Conservation (phyloP, 2,113 vertebrate species). For the Raphicerus campestris region DNA sequence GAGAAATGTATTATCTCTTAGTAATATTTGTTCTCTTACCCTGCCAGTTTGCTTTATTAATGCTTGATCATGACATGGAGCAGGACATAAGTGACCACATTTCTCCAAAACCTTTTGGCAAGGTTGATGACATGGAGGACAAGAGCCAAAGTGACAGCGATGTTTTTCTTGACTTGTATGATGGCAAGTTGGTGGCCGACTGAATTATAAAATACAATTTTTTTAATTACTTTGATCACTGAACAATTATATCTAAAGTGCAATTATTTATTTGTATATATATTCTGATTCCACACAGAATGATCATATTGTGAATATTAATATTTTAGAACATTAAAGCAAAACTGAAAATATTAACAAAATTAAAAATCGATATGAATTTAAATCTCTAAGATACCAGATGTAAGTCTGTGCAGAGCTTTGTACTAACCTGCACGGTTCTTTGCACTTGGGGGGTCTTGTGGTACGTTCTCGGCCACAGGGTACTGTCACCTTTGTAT, state of each 20-base stretch:
- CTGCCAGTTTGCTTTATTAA: slow-evolving; percentile 83
- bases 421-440: slow-evolving; percentile 85
- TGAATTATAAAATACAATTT: slow-evolving; percentile 71
- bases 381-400: not conserved
- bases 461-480: slow-evolving; percentile 91
- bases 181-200: slow-evolving; percentile 86
- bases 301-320: not conserved
- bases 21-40: slow-evolving; percentile 75
- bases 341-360: slow-evolving; percentile 17
- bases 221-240: slow-evolving; percentile 2
- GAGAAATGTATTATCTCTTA: not conserved
- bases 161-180: slow-evolving; percentile 86
- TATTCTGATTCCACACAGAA: slow-evolving; percentile 28
- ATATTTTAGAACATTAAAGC: slow-evolving; percentile 31
- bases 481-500: slow-evolving; percentile 84
- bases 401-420: not conserved
- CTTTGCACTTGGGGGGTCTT: slow-evolving; percentile 87
- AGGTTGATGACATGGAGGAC: slow-evolving; percentile 85
- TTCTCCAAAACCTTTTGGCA: slow-evolving; percentile 80
- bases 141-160: slow-evolving; percentile 87
- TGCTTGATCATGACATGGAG: slow-evolving; percentile 88
- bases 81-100: slow-evolving; percentile 83
- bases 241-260: slow-evolving; percentile 33
- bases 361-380: not conserved
- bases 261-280: slow-evolving; percentile 1